These are phyloP conservation scores for Dasysyrphus albostriatus DNA, from an alignment of 2,888 invertebrate species.

Conservation along the genomic window DNA sequence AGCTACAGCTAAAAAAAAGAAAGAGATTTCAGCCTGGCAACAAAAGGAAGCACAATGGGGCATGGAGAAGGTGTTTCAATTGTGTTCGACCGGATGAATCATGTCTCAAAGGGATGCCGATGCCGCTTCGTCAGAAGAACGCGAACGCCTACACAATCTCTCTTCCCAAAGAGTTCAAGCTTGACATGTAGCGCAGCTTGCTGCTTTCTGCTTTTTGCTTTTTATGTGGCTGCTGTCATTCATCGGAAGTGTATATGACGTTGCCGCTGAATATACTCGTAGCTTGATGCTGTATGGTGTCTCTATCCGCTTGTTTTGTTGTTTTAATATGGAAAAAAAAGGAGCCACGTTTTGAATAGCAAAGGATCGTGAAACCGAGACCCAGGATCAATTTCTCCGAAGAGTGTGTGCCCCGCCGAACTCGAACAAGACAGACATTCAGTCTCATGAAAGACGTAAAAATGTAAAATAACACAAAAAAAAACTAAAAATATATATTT, in stretches of 20 bases:
- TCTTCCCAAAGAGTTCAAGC: conserved; percentile 33
- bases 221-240: too few relatives aligned
- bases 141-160: conserved; percentile 34
- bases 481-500: conserved; percentile 32
- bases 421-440: conserved; percentile 63
- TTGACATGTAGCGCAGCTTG: conserved; percentile 48
- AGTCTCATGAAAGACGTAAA: conserved; percentile 34
- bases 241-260: conserved; percentile 42
- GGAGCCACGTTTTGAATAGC: conserved; percentile 35
- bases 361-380: conserved; percentile 39
- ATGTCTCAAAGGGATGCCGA: conserved; percentile 79
- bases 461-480: background rate
- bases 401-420: conserved; percentile 18
- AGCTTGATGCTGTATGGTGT: conserved; percentile 44
- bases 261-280: conserved; percentile 51
- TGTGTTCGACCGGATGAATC: conserved; percentile 79
- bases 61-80: conserved; percentile 72
- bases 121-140: conserved; percentile 72
- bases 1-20: background rate
- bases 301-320: conserved; percentile 50
- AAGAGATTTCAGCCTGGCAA: conserved; percentile 14
- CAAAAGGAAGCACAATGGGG: conserved; percentile 66
- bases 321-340: conserved; percentile 9
- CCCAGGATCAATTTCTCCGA: conserved; percentile 60
- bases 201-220: background rate